These are phyloP conservation scores for Platysteira castanea DNA, from an alignment of 2,113 vertebrate genomes.

Conservation along the genomic window DNA sequence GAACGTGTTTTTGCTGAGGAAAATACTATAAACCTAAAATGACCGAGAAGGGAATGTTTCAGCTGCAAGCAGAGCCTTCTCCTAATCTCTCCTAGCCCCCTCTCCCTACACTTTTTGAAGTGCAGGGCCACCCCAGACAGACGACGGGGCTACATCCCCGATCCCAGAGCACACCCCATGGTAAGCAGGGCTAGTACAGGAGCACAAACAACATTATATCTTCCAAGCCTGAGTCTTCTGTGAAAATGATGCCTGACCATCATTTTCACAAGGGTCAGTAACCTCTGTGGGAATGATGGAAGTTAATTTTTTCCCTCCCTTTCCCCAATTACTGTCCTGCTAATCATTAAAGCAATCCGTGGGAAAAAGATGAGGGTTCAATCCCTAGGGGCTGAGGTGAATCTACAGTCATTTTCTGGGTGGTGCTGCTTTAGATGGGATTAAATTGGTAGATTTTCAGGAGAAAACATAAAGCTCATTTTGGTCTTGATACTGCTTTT, in stretches of 20 bases:
- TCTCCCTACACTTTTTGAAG: background rate
- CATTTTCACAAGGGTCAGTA: background rate
- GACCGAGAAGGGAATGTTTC: background rate
- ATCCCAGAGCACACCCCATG: accelerated
- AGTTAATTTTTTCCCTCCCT: background rate
- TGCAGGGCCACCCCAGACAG: background rate
- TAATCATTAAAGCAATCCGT: slow-evolving; percentile 21
- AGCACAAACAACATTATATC: background rate
- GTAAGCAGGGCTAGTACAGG: background rate
- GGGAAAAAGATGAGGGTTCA: background rate
- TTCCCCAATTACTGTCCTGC: background rate
- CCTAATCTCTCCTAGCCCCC: background rate
- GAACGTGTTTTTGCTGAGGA: background rate
- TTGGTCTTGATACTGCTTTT: background rate
- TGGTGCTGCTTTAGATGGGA: background rate
- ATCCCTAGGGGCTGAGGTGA: background rate
- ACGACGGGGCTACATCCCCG: accelerated
- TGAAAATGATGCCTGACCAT: background rate
- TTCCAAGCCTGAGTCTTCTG: background rate
- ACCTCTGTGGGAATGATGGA: background rate
- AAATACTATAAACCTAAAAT: background rate
- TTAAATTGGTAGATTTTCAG: background rate
- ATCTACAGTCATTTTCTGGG: background rate
- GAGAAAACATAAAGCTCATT: background rate
- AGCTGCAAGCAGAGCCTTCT: background rate